Percentiles rank a stretch among this genome's conserved stretches.
These are phyloP conservation scores for Erebia epiphron DNA, from an alignment of 2,888 invertebrate species.

Conservation along the genomic window DNA sequence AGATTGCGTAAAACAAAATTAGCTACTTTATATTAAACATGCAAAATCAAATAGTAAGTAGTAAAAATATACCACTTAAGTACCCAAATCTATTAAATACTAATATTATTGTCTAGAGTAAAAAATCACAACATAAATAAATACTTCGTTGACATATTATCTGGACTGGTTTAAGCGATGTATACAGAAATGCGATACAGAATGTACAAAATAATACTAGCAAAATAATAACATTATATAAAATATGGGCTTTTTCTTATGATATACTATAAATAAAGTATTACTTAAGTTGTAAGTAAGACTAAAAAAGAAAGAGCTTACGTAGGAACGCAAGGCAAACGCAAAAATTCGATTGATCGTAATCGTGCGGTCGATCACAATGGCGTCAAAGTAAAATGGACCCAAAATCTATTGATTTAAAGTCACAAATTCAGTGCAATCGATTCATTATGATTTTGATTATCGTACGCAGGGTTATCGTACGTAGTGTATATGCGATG, in stretches of 20 bases:
- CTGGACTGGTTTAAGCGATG: conserved; percentile 1
- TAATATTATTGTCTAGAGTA: conserved; percentile 11
- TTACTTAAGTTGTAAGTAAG: background rate
- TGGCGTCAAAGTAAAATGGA: too few relatives aligned
- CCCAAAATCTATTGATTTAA: too few relatives aligned
- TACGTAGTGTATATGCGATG: too few relatives aligned
- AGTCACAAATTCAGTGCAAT: too few relatives aligned
- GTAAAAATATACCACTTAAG: conserved; percentile 6
- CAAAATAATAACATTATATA: background rate
- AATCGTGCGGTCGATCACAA: too few relatives aligned
- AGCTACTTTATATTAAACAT: background rate
- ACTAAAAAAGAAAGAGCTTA: background rate
- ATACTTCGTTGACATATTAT: conserved; percentile 19
- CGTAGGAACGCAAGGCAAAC: background rate
- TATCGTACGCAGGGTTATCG: too few relatives aligned
- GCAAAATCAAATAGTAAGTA: background rate
- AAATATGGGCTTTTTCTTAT: background rate
- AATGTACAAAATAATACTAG: conserved; percentile 1
- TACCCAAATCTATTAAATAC: background rate
- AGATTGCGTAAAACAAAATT: too few relatives aligned
- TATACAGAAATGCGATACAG: background rate
- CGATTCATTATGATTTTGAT: too few relatives aligned
- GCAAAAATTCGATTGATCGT: too few relatives aligned
- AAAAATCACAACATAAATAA: conserved; percentile 5
- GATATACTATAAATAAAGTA: background rate